These are phyloP conservation scores for Geococcyx californianus DNA, from an alignment of 2,113 vertebrate genomes.

Conservation along the genomic window DNA sequence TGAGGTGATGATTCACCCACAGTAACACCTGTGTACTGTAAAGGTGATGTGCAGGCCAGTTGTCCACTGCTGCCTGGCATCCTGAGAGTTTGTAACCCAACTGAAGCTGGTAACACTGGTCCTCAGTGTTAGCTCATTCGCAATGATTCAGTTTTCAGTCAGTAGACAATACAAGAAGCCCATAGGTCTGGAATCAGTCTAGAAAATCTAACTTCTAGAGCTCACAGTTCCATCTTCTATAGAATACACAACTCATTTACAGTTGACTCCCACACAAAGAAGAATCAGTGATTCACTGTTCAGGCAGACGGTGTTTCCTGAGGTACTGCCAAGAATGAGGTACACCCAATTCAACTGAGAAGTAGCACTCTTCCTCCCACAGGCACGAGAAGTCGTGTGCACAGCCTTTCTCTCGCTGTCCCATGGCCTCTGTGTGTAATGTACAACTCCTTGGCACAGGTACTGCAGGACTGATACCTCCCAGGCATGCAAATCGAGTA, in stretches of 20 bases:
- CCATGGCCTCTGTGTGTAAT: accelerated
- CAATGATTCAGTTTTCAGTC: neutral
- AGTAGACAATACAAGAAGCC: neutral
- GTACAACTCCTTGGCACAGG: neutral
- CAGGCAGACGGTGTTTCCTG: neutral
- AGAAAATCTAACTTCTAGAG: neutral
- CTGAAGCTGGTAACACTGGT: neutral
- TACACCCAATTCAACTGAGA: neutral
- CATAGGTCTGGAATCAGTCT: neutral
- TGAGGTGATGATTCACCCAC: neutral
- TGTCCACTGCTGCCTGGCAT: neutral
- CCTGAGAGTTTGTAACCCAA: neutral
- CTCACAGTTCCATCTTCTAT: neutral
- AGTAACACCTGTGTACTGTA: neutral
- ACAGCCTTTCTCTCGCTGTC: neutral
- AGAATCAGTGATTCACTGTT: neutral
- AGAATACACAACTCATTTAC: accelerated
- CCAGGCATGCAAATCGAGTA: accelerated
- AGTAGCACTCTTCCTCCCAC: neutral
- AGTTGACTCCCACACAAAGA: neutral
- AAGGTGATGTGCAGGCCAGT: neutral
- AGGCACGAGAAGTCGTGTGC: accelerated
- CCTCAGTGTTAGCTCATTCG: neutral
- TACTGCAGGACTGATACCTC: neutral
- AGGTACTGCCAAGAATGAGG: neutral